Base-by-base conservation (phyloP, 2,113 vertebrate species). In the Ceyx melanurus region DNA sequence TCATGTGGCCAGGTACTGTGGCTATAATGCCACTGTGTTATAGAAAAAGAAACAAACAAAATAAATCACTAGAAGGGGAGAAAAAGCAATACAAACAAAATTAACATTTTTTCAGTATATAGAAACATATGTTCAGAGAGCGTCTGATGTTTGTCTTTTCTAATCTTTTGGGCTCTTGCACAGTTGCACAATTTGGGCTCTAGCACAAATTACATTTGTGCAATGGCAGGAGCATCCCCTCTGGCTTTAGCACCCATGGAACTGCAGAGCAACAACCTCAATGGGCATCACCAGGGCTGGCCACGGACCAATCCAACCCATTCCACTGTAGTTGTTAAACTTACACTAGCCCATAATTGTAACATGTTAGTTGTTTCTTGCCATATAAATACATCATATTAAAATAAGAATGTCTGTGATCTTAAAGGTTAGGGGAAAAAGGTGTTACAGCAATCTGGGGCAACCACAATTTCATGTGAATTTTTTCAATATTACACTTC, bases 381-480 rank as follows among this genome's bases (percentile, higher is more conserved):
- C n/a, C 26, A 56, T 37, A 71, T 4, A 51, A 65, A 76, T 37
- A 9, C 1, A 75, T 7, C 37, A 20, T 6, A 65, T 26, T 53
- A 17, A 45, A 62, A 14, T 18, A 31, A 21, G n/a, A 29, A 67
- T 10, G 4, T 15, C 4, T 21, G 8, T 18, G 7, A 9, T 68
- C 33, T 68, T 53, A 35, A 58, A 35, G 20, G 2, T 62, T 15
- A 29, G 7, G 5, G 14, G 5, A 5, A 8, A 33, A 75, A 61
- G 15, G 4, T 10, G 15, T 29, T n/a, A 20, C 2, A 5, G 43
- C 45, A 75, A 37, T 20, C 8, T 5, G 6, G 65, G 8, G 7
- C 2, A 77, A 67, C 11, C 18, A 8, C 0, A 0, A 28, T n/a
- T 73, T 43, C 29, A 86, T 37, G 11, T 15, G 3, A 45, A 37